Base-by-base conservation (phyloP, 1,140 invertebrate species). In the Drosophila carrolli region DNA sequence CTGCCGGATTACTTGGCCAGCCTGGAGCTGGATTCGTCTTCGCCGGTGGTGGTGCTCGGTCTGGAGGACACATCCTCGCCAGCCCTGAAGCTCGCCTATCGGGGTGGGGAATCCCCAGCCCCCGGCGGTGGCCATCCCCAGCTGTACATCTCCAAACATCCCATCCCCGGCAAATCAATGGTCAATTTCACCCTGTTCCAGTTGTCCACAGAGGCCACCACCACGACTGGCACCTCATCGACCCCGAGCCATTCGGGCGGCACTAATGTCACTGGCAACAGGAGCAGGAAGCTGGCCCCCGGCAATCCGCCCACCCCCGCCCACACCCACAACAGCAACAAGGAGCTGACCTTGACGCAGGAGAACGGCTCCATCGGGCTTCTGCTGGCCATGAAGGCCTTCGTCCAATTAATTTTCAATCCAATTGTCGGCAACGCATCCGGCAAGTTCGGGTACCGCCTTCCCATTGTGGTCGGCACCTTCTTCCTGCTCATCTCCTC, bases 351-450 rank as follows among this genome's bases (percentile, higher is more conserved):
- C 57, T 75, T 77, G 70, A 66, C 47, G 14, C 92, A 75, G 79
- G 96, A 97, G 89, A 97, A 97, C 91, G 95, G 95, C 6, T 93
- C 95, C 79, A 95, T 98, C 35, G 97, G 97, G 16, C 91, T 97
- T 13, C 93, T 98, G 70, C 94, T 98, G 68, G 97, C 97, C 41
- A 97, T 96, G 29, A 98, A 98, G 93, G 97, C 97, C 32, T 93
- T 98, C 40, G 95, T 98, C 8, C 97, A 98, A 93, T 94, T 98
- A 67, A 91, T 97, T 61, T 94, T 96, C 76, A 98, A 98, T 93
- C 97, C 97, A 4, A 94, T 97, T 41, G 94, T 98, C 44, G 97
- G 97, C 29, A 94, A 94, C 61, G 96, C 96, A 1, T 93, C 94
- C 32, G 91, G 75, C 58, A 93, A 93, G 50, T 90, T 94, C 62